These are phyloP conservation scores for Austrolebias charrua DNA, from an alignment of 2,797 vertebrate genomes.

Conservation along the genomic window DNA sequence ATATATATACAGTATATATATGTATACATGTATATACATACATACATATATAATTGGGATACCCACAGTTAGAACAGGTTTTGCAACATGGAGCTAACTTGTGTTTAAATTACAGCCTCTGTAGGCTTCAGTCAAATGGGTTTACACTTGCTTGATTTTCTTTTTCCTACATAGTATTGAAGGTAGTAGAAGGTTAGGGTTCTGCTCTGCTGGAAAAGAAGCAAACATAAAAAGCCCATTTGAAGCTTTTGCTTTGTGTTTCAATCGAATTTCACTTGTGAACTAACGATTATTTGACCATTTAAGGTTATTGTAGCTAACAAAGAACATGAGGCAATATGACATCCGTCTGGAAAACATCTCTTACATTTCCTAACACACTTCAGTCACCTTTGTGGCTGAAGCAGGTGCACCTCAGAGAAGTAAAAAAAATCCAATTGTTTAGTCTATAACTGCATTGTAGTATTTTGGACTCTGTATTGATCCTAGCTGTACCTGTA, in stretches of 20 bases:
- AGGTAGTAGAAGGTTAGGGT: too few relatives aligned
- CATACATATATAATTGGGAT: conserved; percentile 65
- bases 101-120: too few relatives aligned
- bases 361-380: too few relatives aligned
- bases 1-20: too few relatives aligned
- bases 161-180: too few relatives aligned
- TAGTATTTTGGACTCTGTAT: background rate
- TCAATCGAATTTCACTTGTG: background rate
- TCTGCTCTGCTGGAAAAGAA: too few relatives aligned
- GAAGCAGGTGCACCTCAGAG: conserved; percentile 15
- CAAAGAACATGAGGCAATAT: background rate
- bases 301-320: background rate
- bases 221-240: background rate
- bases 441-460: background rate
- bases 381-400: conserved; percentile 29
- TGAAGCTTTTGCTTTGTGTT: background rate
- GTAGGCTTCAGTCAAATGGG: background rate
- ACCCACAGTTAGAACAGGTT: conserved; percentile 56
- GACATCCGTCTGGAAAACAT: background rate
- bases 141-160: background rate
- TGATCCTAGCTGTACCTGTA: conserved; percentile 4
- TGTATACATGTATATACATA: too few relatives aligned
- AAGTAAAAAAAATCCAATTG: background rate
- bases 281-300: conserved; percentile 1
- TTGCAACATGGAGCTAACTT: conserved; percentile 57